Evolutionary conservation across 2,888 invertebrate genomes (phyloP), one percentile per base, ranked within the genome.

Genomic region (Mamestra brassicae): DNA sequence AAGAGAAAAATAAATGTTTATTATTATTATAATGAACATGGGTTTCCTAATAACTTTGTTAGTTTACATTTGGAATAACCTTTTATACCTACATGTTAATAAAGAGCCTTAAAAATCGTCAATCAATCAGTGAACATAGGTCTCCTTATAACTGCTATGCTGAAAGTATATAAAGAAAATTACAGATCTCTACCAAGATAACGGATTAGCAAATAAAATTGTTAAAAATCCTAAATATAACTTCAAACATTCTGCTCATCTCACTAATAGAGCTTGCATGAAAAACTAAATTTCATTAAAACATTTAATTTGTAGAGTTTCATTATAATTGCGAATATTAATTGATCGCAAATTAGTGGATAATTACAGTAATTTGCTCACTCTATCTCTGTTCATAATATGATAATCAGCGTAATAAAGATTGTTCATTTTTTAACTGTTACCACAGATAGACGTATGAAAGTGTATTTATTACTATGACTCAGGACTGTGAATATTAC

Each of bases 381-480:
- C 17, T 76, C 47, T 75, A 75, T 75, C 82, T 81, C 26, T 61
- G 69, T 81, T 47, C 55, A 71, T 61, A 72, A 60, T 81, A 85
- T 82, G 82, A 81, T 82, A 85, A 82, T 85, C 66, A 81, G 71
- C 7, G 10, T 63, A 76, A 69, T 82, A 84, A 82, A 76, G 68
- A 84, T 81, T 81, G 76, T 76, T 81, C 38, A 2, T 17, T 36
- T 70, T 75, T 71, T 61, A 42, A 68, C 85, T 69, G 61, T 84
- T 65, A 45, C 42, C 0, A 17, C 38, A 52, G 58, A 67, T 76
- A 55, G n/a, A 34, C 0, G 0, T 54, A 61, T 69, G 80, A 47
- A 79, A 67, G 55, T 76, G 47, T 52, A 38, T 64, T 15, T 52
- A 47, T 7, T 45, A 42, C n/a, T 15, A 60, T 71, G 60, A 67